Conservation (phyloP, 2,797 vertebrate genomes). For the Mus minutoides region DNA sequence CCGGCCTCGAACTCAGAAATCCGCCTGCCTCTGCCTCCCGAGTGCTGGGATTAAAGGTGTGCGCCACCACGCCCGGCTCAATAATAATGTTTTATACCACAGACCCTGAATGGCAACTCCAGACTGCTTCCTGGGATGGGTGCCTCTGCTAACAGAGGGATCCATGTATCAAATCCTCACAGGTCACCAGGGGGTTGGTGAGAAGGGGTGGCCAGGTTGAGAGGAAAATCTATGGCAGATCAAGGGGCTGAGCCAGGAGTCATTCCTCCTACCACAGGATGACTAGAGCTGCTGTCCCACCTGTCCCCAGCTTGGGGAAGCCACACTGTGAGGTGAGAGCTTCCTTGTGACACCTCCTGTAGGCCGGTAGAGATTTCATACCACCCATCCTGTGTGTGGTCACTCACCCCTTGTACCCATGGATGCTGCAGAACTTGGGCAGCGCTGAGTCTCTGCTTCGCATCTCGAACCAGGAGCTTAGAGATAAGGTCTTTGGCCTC, state of each 20-base stretch:
- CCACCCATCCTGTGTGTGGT: rapidly evolving
- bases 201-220: not conserved
- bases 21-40: no score
- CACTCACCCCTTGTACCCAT: constrained; percentile 96
- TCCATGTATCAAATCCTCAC: not conserved
- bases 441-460: constrained; percentile 89
- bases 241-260: not conserved
- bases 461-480: constrained; percentile 89
- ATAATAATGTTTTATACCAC: not conserved
- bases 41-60: no score
- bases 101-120: not conserved
- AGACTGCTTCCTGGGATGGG: not conserved
- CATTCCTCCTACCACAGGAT: not conserved
- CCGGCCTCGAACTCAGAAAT: no score
- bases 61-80: no score
- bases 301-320: not conserved
- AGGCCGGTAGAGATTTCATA: not conserved
- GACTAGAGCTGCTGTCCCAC: rapidly evolving
- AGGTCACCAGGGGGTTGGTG: not conserved
- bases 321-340: not conserved
- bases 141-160: not conserved
- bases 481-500: constrained; percentile 91
- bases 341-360: not conserved
- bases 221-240: not conserved
- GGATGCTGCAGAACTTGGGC: constrained; percentile 93